Base-by-base conservation (phyloP, 2,797 vertebrate species). In the Sebastes alutus region DNA sequence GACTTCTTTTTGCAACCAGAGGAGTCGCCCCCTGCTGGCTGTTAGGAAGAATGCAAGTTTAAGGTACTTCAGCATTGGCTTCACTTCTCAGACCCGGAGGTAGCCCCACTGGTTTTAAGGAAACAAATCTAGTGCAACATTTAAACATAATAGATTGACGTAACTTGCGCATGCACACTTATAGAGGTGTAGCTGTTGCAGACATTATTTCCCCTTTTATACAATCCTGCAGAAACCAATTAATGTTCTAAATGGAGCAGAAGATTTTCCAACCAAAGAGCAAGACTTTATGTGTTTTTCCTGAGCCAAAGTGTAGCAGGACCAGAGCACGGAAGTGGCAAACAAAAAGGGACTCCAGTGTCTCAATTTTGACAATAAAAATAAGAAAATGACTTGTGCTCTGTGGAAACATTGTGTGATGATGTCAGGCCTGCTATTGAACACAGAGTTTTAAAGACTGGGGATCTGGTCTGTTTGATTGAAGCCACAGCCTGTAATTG, bases 401-500 rank as follows among this genome's bases (percentile, higher is more conserved):
- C 9, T 72, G 10, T 88, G 86, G 73, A 90, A 87, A 79, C 46
- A 30, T 2, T 63, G 38, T 70, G 55, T 59, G 14, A 70, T 87
- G 78, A 88, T 77, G 73, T 83, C 81, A 86, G 70, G 60, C 4
- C 33, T 77, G 52, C 74, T 32, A 33, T 67, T 69, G 66, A 82
- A 71, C 32, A 46, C 1, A 78, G 59, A 14, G 63, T 54, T 86
- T 60, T 35, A 80, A 80, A 72, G 65, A 52, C 42, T 67, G 62
- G 42, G 74, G 33, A 77, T 77, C 70, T 81, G 77, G 22, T 75
- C 30, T 68, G 33, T 86, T 76, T 82, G 42, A 68, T 61, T 25
- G 33, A 77, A 84, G 22, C 71, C 55, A 22, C 61, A 61, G 46
- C 35, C 78, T 89, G 58, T 77, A 82, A 88, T 83, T 87, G 60